phyloP scores from a whole-genome alignment of 2,113 vertebrate species.

The Cynopterus brachyotis region DNA sequence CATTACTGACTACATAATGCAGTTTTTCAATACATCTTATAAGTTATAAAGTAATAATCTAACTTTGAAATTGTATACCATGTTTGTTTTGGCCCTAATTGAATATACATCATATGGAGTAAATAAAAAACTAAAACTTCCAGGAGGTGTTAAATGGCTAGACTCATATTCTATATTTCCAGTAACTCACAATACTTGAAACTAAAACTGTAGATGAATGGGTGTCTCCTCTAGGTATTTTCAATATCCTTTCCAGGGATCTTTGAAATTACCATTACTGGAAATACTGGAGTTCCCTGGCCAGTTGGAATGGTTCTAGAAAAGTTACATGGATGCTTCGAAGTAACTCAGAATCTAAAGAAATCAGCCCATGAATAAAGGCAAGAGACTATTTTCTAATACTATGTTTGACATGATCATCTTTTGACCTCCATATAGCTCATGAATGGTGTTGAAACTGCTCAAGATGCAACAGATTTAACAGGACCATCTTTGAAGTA shows the following conservation, averaged over 20 bases:
- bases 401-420: background rate
- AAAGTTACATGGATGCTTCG: background rate
- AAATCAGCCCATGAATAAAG: background rate
- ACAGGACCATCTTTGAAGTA: background rate
- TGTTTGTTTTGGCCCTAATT: background rate
- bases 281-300: background rate
- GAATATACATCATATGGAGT: background rate
- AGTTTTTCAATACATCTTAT: background rate
- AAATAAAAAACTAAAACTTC: background rate
- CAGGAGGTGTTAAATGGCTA: background rate
- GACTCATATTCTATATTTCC: background rate
- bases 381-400: background rate
- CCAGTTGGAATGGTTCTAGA: background rate
- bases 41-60: background rate
- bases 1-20: background rate
- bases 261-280: background rate
- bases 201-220: background rate
- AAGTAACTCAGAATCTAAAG: background rate
- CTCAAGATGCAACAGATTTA: constrained; percentile 27
- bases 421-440: background rate
- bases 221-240: background rate
- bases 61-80: background rate
- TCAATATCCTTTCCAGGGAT: background rate
- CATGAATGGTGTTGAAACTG: background rate
- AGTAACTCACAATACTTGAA: background rate